Conservation (phyloP, 2,888 invertebrate species). For the Leistus spinibarbis region DNA sequence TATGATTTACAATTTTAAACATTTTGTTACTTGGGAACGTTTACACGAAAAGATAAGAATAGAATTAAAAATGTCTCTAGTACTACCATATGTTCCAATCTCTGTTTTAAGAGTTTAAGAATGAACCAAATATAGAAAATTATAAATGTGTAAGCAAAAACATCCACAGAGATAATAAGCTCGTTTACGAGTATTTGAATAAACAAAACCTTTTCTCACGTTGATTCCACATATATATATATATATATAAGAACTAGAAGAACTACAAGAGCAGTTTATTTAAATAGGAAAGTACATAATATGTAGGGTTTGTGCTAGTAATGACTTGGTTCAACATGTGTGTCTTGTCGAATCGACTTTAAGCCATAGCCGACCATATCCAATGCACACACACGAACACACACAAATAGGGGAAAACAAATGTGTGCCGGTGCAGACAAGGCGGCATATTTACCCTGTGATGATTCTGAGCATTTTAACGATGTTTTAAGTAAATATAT, state of each 20-base stretch:
- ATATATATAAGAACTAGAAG: not conserved
- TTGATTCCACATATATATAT: too few species aligned
- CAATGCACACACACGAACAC: not conserved
- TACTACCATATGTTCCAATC: too few species aligned
- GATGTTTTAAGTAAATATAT: not conserved
- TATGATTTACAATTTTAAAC: too few species aligned
- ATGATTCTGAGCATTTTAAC: not conserved
- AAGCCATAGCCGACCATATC: not conserved
- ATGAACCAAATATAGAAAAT: too few species aligned
- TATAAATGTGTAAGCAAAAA: too few species aligned
- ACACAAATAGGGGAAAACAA: not conserved
- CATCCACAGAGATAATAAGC: slow-evolving; percentile 33
- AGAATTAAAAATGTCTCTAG: too few species aligned
- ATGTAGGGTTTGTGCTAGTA: not conserved
- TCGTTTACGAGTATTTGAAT: slow-evolving; percentile 27
- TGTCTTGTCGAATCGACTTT: not conserved
- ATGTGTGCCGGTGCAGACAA: not conserved
- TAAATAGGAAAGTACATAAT: not conserved
- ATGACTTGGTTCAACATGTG: slow-evolving; percentile 33
- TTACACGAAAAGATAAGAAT: too few species aligned
- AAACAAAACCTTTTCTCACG: slow-evolving; percentile 27
- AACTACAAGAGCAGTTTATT: not conserved
- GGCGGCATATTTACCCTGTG: not conserved
- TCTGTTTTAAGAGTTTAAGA: too few species aligned
- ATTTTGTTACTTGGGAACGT: too few species aligned